A percentile compares a stretch with the other conserved stretches of the same genome.
Evolutionary conservation across 2,113 vertebrate species (phyloP).

Genomic region (Piprites chloris): DNA sequence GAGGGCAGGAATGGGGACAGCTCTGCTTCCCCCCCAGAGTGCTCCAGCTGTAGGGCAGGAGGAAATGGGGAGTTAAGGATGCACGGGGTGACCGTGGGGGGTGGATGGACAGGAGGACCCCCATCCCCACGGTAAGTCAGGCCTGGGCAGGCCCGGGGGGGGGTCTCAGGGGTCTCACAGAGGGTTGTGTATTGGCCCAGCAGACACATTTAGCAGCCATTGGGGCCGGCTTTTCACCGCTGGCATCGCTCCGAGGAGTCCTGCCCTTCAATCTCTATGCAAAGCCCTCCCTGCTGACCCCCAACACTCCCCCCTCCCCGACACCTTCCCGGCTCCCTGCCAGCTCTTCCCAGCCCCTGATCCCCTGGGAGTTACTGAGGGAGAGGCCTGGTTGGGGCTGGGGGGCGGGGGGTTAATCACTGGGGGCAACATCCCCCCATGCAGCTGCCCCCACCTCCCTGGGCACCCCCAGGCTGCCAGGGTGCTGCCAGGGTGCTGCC

Average conservation of each 20-base stretch:
- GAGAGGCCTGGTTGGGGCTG: neutral
- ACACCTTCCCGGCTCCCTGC: neutral
- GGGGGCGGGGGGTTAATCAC: too few species aligned
- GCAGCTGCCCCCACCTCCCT: neutral
- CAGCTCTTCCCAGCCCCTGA: neutral
- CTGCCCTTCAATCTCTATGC: neutral
- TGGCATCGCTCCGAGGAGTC: neutral
- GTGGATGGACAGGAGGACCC: neutral
- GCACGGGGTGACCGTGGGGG: accelerated
- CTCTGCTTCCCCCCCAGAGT: neutral
- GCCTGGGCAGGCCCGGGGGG: neutral
- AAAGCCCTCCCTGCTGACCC: neutral
- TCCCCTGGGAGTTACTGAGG: neutral
- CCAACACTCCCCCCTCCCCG: neutral
- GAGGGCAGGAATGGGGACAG: neutral
- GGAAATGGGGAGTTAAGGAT: neutral
- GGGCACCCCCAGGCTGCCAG: neutral
- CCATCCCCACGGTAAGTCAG: neutral
- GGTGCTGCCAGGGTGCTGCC: neutral
- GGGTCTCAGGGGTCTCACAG: neutral
- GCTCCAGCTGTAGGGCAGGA: neutral
- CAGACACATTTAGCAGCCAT: constrained; percentile 1
- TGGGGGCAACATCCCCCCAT: too few species aligned
- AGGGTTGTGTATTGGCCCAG: constrained; percentile 19
- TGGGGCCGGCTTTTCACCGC: neutral